Evolutionary conservation across 2,113 vertebrate species (phyloP), one percentile per base, ranked within the genome.

Genomic region (Agelaius tricolor): DNA sequence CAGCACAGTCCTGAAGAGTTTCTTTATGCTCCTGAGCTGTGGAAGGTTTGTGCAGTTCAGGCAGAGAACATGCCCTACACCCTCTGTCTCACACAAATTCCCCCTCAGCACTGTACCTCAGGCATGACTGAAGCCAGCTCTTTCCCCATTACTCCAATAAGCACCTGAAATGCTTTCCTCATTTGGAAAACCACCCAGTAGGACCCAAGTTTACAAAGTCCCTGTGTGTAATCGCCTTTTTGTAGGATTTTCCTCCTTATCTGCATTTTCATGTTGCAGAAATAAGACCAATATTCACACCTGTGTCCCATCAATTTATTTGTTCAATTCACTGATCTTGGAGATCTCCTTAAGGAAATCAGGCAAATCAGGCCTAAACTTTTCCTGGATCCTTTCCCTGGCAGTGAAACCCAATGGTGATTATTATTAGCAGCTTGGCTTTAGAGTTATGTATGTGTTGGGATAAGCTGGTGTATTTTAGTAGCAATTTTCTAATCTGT

Each of bases 301-400:
- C 20, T 66, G n/a, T 28, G 71, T 77, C 46, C 27, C 9, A 21
- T 80, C 46, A 69, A 43, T 80, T 83, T 79, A 13, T 12, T 39
- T 9, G 0, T 66, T 80, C 55, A 55, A 5, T 51, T 80, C 52
- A 74, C 47, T 46, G 35, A 65, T 75, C 68, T 63, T 73, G 37
- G 46, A 90, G 41, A 76, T 88, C 37, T 61, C 49, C 72, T 74
- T 92, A 81, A 93, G 59, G 19, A 92, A 90, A 93, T 81, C 31
- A 90, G n/a, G 35, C 23, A 93, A 90, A 95, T 88, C 43, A 86
- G 79, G 57, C 47, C 93, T 93, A 92, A 85, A 67, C 39, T 78
- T 90, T 73, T 90, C 79, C 67, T 90, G 39, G 87, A 95, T 55
- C 54, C 72, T 77, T 88, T 88, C 72, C 27, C 55, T 75, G 23